phyloP scores from a whole-genome alignment of 2,113 vertebrate genomes.

The Rana temporaria region DNA sequence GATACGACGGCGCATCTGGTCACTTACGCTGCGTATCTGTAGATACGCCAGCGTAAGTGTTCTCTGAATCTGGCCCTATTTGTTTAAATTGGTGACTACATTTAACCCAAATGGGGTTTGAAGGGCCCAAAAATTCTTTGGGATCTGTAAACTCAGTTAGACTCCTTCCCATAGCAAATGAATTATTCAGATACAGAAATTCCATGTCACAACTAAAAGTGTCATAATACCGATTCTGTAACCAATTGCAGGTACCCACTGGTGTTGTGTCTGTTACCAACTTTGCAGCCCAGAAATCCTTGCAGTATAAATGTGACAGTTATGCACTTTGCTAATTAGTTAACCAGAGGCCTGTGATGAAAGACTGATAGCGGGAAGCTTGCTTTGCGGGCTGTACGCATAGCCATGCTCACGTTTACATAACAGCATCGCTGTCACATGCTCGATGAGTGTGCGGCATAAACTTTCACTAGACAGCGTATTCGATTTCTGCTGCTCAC shows the following conservation, averaged over 20 bases:
- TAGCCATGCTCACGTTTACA: neutral
- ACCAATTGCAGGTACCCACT: neutral
- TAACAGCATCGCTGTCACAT: conserved; percentile 32
- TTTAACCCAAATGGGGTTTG: too few species aligned
- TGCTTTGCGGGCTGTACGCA: neutral
- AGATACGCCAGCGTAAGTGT: too few species aligned
- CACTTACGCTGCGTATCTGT: too few species aligned
- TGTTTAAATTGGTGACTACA: too few species aligned
- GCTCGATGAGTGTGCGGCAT: neutral
- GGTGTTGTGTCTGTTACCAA: neutral
- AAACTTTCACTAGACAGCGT: neutral
- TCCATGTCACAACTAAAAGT: conserved; percentile 5
- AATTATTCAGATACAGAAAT: neutral
- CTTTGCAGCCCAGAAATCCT: neutral
- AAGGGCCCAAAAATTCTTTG: too few species aligned
- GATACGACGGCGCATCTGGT: too few species aligned
- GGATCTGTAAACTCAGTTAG: too few species aligned
- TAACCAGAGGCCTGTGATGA: conserved; percentile 24
- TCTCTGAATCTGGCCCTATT: too few species aligned
- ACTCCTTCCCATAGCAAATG: neutral
- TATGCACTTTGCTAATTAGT: conserved; percentile 6
- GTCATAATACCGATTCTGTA: conserved; percentile 6
- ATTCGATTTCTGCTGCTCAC: conserved; percentile 8
- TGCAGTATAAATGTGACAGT: neutral
- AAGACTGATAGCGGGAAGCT: neutral